Base-by-base conservation (phyloP, 2,888 invertebrate species). In the Xylota sylvarum region DNA sequence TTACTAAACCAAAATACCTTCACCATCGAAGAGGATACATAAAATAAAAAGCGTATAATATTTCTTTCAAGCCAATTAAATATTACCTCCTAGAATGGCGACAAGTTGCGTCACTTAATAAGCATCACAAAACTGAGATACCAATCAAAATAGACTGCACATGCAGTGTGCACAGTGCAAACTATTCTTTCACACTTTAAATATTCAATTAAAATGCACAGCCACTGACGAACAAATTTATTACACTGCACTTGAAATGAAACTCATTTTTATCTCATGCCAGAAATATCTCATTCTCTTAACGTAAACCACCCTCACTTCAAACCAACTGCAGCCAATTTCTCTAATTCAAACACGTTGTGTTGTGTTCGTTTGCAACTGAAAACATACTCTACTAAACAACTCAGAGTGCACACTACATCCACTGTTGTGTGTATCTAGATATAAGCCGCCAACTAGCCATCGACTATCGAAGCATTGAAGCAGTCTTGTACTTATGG, bases 321-420 rank as follows among this genome's bases (percentile, higher is more conserved):
- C 27, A 1, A 60, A 14, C 58, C 3, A 58, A 58, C 70, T 35
- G 19, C 23, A 65, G n/a, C 4, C 9, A n/a, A 23, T 23, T 23
- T 23, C 23, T n/a, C n/a, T n/a, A 23, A 23, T 23, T 32, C 46
- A 55, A 37, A 76, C 84, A 80, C 5, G 84, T 85, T 85, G 80
- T 85, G 84, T 85, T 85, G 52, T 85, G 84, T 85, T 85, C 70
- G 80, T 65, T 60, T 32, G 17, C 32, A 77, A 77, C 37, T 14
- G 0, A 27, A 64, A 77, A 72, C 58, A 58, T 32, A 17, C 23
- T 35, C n/a, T 12, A 52, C n/a, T 32, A 32, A 14, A 46, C 40
- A 46, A 65, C 12, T 46, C 10, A 60, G 37, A 14, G 9, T 43
- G 19, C 10, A 46, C 50, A 43, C 12, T n/a, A 30, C 14, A 58